A percentile compares a stretch with the other conserved stretches of the same genome.
phyloP scores from a whole-genome alignment of 1,140 invertebrate species.

The Zaprionus taronus region DNA sequence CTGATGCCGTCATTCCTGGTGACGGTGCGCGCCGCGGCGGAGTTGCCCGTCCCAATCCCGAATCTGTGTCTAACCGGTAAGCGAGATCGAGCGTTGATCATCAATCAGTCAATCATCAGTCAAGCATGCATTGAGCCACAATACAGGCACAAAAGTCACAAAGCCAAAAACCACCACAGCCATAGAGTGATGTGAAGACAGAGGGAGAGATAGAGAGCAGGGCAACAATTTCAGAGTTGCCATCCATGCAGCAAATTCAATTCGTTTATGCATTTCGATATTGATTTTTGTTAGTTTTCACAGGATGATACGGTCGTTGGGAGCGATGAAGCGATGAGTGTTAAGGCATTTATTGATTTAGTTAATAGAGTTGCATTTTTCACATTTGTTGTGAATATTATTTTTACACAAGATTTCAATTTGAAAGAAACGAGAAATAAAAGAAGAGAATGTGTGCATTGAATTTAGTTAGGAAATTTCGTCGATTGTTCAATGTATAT shows the following conservation, averaged over 20 bases:
- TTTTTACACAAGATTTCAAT: conserved; percentile 60
- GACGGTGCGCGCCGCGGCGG: conserved; percentile 92
- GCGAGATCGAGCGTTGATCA: conserved; percentile 51
- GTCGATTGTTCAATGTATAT: conserved; percentile 44
- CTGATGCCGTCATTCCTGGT: conserved; percentile 86
- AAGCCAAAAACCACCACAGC: conserved; percentile 19
- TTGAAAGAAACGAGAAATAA: conserved; percentile 81
- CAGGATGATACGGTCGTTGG: conserved; percentile 53
- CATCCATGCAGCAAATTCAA: conserved; percentile 55
- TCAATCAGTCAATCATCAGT: conserved; percentile 47
- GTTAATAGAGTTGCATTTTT: conserved; percentile 55
- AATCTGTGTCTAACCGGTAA: conserved; percentile 89
- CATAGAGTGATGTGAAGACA: not conserved
- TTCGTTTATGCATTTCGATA: conserved; percentile 45
- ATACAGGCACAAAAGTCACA: conserved; percentile 30
- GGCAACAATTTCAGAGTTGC: conserved; percentile 38
- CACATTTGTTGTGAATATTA: conserved; percentile 30
- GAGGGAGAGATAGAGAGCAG: conserved; percentile 26
- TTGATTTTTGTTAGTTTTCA: conserved; percentile 58
- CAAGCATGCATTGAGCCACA: conserved; percentile 51
- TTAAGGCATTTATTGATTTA: conserved; percentile 41
- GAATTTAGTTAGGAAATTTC: conserved; percentile 78
- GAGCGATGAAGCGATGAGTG: conserved; percentile 66
- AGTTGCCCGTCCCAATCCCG: conserved; percentile 91
- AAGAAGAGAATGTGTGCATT: conserved; percentile 81